Evolutionary conservation across 2,797 vertebrate species (phyloP), one percentile per base, ranked within the genome.

Genomic region (Pogoniulus pusillus): DNA sequence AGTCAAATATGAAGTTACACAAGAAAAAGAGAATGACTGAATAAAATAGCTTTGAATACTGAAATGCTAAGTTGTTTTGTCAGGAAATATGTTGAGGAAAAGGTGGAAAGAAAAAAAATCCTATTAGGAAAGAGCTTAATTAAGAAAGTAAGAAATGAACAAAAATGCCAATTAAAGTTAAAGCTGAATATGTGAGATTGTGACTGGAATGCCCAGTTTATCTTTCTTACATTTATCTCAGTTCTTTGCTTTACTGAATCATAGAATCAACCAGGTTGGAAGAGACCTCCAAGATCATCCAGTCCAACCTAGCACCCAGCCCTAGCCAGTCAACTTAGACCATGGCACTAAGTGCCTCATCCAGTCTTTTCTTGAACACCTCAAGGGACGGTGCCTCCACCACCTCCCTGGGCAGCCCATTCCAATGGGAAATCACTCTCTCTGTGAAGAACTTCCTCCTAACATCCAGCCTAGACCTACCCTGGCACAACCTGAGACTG

Each of bases 71-170:
- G 47, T 9, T 15, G 54, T 87, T 59, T 83, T 29, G 34, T 51
- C 37, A 62, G 35, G 34, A 74, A 68, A 10, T 24, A 12, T 12
- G 10, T 43, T 53, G 53, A 23, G 85, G 15, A 60, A 73, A 91
- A 73, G 24, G 8, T 4, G 19, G 27, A 76, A 16, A 47, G n/a
- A 5, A 60, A 73, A 43, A 63, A 26, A 14, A 12, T 37, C 2
- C 0, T 8, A 7, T 34, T 1, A 2, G 30, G 12, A 32, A 64
- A 41, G 53, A 55, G 3, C 9, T 81, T 69, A 53, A 62, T 8
- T 1, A 1, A 59, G 15, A n/a, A 53, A 55, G 45, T 63, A 19
- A 75, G 32, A 89, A 81, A 63, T 71, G 2, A 78, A 8, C 4
- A 53, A 66, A 85, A 66, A n/a, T 10, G n/a, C 3, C 45, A 54